phyloP scores from a whole-genome alignment of 30 jellyfish, hydroid and myxozoan species.

The Haliclystus octoradiatus region DNA sequence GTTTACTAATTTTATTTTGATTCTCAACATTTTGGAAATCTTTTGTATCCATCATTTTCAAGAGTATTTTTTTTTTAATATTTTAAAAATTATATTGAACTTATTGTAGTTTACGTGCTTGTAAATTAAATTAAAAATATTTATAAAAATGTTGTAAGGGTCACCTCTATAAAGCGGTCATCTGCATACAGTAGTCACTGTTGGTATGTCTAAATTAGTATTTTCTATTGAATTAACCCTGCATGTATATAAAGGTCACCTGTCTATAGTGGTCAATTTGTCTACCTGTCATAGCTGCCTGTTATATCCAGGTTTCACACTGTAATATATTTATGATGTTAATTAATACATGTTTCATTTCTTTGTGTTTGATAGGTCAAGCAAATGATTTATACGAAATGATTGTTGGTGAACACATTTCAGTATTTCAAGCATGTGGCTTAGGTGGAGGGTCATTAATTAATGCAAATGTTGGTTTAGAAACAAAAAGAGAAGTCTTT shows the following conservation, averaged over 20 bases:
- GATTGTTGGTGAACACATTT: slow-evolving; percentile 4
- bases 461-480: slow-evolving; percentile 17
- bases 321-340: background rate
- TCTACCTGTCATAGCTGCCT: background rate
- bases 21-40: no score
- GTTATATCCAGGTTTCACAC: background rate
- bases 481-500: slow-evolving; percentile 8
- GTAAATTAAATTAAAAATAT: no score
- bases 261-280: background rate
- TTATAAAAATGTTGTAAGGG: background rate
- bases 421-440: slow-evolving; percentile 22
- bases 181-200: background rate
- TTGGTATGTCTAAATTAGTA: background rate
- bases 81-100: no score
- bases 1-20: no score
- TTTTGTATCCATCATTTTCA: no score
- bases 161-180: background rate
- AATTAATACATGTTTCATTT: background rate
- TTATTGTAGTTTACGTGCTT: no score
- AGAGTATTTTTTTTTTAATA: no score
- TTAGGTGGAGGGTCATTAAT: slow-evolving; percentile 47
- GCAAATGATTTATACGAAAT: slow-evolving; percentile 11
- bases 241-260: background rate
- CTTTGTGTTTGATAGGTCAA: slow-evolving; percentile 1
- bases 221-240: no score